A percentile compares a stretch with the other conserved stretches of the same genome.
phyloP scores from a whole-genome alignment of 1,140 invertebrate genomes.

The Drosophila rufa region DNA sequence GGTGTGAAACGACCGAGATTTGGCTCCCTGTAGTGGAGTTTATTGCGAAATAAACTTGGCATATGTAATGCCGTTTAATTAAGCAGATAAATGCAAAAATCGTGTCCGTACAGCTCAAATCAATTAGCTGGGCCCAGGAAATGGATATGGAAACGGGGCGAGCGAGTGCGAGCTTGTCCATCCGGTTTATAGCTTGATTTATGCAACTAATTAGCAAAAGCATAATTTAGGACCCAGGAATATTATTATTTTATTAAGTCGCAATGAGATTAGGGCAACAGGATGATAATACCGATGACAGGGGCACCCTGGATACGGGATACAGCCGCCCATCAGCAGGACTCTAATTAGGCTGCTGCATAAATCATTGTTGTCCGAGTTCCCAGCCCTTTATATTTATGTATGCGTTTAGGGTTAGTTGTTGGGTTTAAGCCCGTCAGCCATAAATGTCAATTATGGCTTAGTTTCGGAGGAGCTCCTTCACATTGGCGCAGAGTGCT shows the following conservation, averaged over 20 bases:
- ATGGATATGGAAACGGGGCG: background rate
- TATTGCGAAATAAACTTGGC: slow-evolving; percentile 45
- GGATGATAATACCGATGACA: slow-evolving; percentile 38
- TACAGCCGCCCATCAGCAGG: slow-evolving; percentile 5
- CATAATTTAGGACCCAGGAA: slow-evolving; percentile 31
- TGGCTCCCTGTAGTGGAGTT: slow-evolving; percentile 15
- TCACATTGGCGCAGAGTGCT: slow-evolving; percentile 36
- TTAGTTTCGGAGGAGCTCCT: slow-evolving; percentile 14
- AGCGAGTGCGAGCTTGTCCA: background rate
- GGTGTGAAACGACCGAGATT: slow-evolving; percentile 48
- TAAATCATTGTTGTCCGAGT: slow-evolving; percentile 36
- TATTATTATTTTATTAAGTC: slow-evolving; percentile 59
- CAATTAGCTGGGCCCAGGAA: slow-evolving; percentile 57
- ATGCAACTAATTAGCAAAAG: slow-evolving; percentile 75
- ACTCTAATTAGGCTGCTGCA: slow-evolving; percentile 45
- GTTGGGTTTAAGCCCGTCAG: slow-evolving; percentile 23
- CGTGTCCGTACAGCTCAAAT: slow-evolving; percentile 69
- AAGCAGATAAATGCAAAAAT: slow-evolving; percentile 76
- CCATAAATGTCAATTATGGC: slow-evolving; percentile 52
- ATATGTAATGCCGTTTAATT: slow-evolving; percentile 63
- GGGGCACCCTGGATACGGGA: background rate
- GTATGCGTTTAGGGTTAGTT: slow-evolving; percentile 11
- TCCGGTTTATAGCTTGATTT: slow-evolving; percentile 73
- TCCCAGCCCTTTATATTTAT: slow-evolving; percentile 6
- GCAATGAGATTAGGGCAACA: slow-evolving; percentile 21